Evolutionary conservation across 2,888 invertebrate species (phyloP), one percentile per base, ranked within the genome.

Genomic region (Caenorhabditis sp.): DNA sequence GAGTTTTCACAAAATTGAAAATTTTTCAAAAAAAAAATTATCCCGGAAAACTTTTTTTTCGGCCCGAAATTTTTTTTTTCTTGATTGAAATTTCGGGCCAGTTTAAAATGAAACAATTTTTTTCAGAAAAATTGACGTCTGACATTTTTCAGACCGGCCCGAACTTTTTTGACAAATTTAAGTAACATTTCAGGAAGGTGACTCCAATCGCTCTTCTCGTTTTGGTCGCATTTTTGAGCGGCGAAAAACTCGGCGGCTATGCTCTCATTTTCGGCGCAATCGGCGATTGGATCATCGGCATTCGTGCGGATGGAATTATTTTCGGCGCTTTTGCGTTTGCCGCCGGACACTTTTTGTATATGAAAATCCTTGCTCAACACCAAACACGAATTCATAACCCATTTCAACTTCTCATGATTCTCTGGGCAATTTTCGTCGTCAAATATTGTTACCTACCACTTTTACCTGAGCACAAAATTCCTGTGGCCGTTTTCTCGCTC

Each of bases 211-310:
- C 76, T 23, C 62, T 78, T 27, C 66, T 83, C 43, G 43, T 43
- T 14, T 10, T 43, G 3, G 43, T 43, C 43, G 12, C 43, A 43
- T 74, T 66, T 53, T 37, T 77, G 6, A 73, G 75, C 50, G 72
- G 77, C 14, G 70, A 43, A 43, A 43, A 6, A 5, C 6, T 17
- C 14, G 43, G 43, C 2, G 43, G 43, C 6, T 43, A 66, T 24
- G 80, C 76, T 10, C 62, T 84, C 31, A 58, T 81, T n/a, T 73
- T 78, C 17, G 83, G 83, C 8, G 83, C 77, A 27, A 62, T 78
- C 24, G 84, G 84, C 10, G 84, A 84, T 70, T 84, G 76, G 57
- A 62, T 84, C 27, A 82, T 84, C 27, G 81, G 79, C 24, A 57
- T 69, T 62, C 57, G 53, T 12, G 68, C 77, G 17, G 77, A 79